Conservation (phyloP, 2,113 vertebrate genomes). For the Diphyllodes magnificus region DNA sequence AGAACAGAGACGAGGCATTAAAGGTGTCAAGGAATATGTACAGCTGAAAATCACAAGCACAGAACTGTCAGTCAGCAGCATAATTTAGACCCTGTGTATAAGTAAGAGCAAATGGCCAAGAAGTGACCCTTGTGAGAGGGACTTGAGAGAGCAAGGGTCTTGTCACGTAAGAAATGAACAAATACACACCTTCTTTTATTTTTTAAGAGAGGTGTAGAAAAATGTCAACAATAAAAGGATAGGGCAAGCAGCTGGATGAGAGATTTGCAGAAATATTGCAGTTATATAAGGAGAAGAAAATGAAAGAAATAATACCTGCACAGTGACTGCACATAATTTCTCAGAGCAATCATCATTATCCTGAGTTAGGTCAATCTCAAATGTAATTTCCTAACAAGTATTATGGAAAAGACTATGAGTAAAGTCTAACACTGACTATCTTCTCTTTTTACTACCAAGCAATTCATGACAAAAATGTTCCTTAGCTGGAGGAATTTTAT, state of each 20-base stretch:
- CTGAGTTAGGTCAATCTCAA: neutral
- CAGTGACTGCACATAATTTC: neutral
- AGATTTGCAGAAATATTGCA: neutral
- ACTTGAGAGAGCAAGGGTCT: neutral
- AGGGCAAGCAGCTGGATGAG: neutral
- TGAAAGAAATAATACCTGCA: neutral
- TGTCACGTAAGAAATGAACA: neutral
- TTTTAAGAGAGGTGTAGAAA: neutral
- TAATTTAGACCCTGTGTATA: neutral
- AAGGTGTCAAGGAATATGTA: constrained; percentile 27
- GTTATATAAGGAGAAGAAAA: neutral
- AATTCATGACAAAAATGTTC: neutral
- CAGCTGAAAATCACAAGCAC: neutral
- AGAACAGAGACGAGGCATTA: constrained; percentile 38
- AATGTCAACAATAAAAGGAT: neutral
- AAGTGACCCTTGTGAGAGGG: neutral
- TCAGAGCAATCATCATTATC: neutral
- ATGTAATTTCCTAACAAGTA: neutral
- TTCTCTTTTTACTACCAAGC: neutral
- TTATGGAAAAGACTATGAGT: neutral
- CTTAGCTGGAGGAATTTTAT: neutral
- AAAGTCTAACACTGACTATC: neutral
- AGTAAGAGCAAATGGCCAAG: neutral
- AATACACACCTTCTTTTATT: neutral
- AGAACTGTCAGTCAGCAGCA: neutral